These are phyloP conservation scores for Lethenteron reissneri DNA, from an alignment of 2,113 vertebrate genomes.

Conservation along the genomic window DNA sequence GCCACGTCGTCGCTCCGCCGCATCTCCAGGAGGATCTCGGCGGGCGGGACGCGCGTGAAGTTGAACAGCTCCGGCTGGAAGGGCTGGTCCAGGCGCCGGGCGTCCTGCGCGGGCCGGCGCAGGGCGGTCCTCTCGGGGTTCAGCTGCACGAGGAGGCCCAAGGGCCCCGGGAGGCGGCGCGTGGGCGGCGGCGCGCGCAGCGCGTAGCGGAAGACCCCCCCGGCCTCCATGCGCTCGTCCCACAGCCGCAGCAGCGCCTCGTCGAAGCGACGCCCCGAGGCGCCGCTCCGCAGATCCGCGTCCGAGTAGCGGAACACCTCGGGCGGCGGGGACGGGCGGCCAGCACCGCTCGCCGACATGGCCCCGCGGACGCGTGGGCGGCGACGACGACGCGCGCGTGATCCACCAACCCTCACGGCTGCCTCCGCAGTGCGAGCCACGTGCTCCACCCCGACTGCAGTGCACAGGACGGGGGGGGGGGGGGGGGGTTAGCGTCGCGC, in stretches of 20 bases:
- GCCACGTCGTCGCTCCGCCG: slow-evolving; percentile 6
- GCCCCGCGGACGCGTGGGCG: too few species aligned
- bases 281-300: too few species aligned
- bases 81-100: slow-evolving; percentile 37
- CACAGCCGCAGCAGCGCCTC: slow-evolving; percentile 25
- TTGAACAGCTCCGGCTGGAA: slow-evolving; percentile 45
- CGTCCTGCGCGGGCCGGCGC: slow-evolving; percentile 46
- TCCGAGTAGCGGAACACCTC: too few species aligned
- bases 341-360: too few species aligned
- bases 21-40: slow-evolving; percentile 46
- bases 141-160: slow-evolving; percentile 43
- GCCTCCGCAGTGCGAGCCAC: too few species aligned
- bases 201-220: slow-evolving; percentile 47
- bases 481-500: too few species aligned
- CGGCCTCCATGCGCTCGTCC: slow-evolving; percentile 33
- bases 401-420: too few species aligned
- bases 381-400: too few species aligned
- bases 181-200: slow-evolving; percentile 33
- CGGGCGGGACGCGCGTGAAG: slow-evolving; percentile 37
- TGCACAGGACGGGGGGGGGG: too few species aligned
- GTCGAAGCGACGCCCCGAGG: slow-evolving; percentile 26
- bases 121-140: slow-evolving; percentile 38
- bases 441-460: too few species aligned
- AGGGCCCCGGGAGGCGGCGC: slow-evolving; percentile 29
- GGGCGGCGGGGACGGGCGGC: too few species aligned